These are phyloP conservation scores for Neoniphon sammara DNA, from an alignment of 2,797 vertebrate genomes.

Conservation along the genomic window DNA sequence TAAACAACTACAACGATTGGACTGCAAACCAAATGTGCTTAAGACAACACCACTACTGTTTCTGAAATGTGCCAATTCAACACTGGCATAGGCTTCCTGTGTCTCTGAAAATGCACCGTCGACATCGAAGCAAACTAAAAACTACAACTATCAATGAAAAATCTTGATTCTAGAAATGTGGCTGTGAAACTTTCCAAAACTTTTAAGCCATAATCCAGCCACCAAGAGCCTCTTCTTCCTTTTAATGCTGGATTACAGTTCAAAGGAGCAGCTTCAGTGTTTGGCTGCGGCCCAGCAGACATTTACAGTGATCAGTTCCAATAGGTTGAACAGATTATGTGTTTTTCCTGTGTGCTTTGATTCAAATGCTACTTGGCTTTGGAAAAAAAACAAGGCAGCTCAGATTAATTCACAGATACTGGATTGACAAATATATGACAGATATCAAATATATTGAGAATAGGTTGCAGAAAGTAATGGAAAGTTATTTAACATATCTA, in stretches of 20 bases:
- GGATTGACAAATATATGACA: not conserved
- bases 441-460: no score
- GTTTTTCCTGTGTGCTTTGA: not conserved
- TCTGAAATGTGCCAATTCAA: not conserved
- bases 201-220: no score
- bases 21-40: not conserved
- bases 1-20: not conserved
- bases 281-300: slow-evolving; percentile 3
- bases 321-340: not conserved
- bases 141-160: not conserved
- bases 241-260: not conserved
- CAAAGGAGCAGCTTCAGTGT: not conserved
- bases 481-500: not conserved
- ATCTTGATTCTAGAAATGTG: not conserved
- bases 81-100: not conserved
- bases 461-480: no score
- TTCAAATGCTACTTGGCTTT: not conserved
- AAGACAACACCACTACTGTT: not conserved
- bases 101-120: not conserved
- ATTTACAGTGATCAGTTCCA: not conserved
- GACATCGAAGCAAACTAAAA: not conserved
- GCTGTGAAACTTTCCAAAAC: not conserved
- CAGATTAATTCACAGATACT: not conserved
- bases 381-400: not conserved
- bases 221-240: not conserved